Evolutionary conservation across 2,113 vertebrate genomes (phyloP).

Genomic region (Caretta caretta): DNA sequence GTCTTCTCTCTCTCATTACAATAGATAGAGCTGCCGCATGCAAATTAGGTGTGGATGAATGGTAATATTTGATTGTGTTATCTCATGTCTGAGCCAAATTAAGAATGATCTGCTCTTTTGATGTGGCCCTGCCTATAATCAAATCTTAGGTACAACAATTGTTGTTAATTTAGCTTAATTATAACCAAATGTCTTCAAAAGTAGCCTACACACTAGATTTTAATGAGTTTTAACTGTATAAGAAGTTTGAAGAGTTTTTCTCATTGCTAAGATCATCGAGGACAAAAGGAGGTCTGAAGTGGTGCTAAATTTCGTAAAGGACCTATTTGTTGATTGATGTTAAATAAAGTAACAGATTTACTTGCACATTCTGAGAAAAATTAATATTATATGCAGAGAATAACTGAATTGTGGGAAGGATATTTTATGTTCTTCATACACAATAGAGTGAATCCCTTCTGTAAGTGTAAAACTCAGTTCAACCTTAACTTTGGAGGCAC

Average conservation of each 20-base stretch:
- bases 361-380: background rate
- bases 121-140: background rate
- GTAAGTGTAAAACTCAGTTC: background rate
- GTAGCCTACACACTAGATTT: background rate
- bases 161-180: background rate
- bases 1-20: background rate
- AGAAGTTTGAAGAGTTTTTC: background rate
- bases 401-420: slow-evolving; percentile 1
- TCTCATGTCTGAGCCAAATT: background rate
- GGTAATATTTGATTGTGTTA: background rate
- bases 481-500: background rate
- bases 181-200: background rate
- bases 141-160: background rate
- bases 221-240: background rate
- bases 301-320: background rate
- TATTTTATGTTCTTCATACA: background rate
- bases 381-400: background rate
- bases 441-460: background rate
- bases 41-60: background rate
- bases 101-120: background rate
- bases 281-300: background rate
- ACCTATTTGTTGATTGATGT: background rate
- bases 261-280: background rate
- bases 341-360: background rate
- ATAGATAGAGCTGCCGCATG: background rate